phyloP scores from a whole-genome alignment of 2,888 invertebrate species.

The Shargacucullia verbasci region DNA sequence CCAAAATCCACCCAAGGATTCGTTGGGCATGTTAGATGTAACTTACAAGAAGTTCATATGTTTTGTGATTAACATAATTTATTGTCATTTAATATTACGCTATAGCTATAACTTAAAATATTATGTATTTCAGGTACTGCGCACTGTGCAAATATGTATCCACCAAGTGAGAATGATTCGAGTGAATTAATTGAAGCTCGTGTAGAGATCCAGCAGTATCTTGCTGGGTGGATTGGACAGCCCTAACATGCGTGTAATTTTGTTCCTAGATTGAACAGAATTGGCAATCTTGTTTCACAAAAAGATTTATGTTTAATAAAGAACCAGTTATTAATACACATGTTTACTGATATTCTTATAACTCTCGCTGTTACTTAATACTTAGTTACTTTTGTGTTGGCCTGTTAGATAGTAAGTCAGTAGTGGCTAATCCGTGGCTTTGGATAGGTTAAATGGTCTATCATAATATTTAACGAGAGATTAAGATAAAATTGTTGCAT shows the following conservation, averaged over 20 bases:
- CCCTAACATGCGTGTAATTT: slow-evolving; percentile 45
- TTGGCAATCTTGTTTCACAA: slow-evolving; percentile 25
- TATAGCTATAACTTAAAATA: not conserved
- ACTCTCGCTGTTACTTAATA: slow-evolving; percentile 13
- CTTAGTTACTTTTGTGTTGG: not conserved
- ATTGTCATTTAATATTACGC: too few relatives aligned
- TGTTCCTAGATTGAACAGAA: slow-evolving; percentile 34
- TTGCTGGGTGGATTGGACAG: slow-evolving; percentile 86
- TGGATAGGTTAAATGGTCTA: slow-evolving; percentile 3
- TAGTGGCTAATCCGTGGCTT: not conserved
- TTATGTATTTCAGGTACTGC: slow-evolving; percentile 92
- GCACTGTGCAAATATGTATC: slow-evolving; percentile 98
- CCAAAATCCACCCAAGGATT: too few relatives aligned
- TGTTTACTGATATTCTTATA: slow-evolving; percentile 22
- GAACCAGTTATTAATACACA: slow-evolving; percentile 23
- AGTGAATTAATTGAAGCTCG: slow-evolving; percentile 92
- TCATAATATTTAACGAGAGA: slow-evolving; percentile 17
- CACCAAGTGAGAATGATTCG: slow-evolving; percentile 91
- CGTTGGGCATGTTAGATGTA: too few relatives aligned
- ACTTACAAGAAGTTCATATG: too few relatives aligned
- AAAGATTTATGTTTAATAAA: slow-evolving; percentile 20
- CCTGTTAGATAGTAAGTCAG: not conserved
- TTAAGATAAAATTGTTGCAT: slow-evolving; percentile 27
- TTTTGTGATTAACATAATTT: too few relatives aligned
- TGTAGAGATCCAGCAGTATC: slow-evolving; percentile 88